These are phyloP conservation scores for Napeogenes inachia DNA, from an alignment of 2,888 invertebrate species.

Conservation along the genomic window DNA sequence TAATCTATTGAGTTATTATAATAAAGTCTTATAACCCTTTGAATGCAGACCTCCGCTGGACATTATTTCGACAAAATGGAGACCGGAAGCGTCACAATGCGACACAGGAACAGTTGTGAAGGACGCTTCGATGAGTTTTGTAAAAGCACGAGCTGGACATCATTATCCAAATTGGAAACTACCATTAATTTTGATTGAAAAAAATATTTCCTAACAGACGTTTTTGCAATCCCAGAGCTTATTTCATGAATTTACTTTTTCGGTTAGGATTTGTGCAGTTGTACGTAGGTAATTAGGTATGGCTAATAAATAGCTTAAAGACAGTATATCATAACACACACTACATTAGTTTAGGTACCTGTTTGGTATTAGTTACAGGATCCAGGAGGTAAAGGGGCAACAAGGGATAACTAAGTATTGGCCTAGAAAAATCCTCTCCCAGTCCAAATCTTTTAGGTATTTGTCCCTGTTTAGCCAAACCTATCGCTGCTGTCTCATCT, in stretches of 20 bases:
- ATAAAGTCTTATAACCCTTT: conserved; percentile 29
- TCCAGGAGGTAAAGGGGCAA: no score
- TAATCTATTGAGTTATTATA: conserved; percentile 26
- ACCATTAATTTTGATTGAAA: conserved; percentile 16
- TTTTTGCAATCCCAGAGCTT: conserved; percentile 5
- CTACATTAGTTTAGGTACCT: no score
- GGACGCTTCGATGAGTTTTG: conserved; percentile 37
- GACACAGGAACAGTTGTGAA: conserved; percentile 36
- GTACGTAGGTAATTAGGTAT: no score
- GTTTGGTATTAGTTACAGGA: no score
- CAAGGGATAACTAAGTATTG: no score
- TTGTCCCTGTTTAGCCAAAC: no score
- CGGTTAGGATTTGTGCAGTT: background rate
- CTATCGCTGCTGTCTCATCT: no score
- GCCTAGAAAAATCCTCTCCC: no score
- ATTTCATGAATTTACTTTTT: background rate
- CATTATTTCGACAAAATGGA: conserved; percentile 32
- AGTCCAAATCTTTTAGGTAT: no score
- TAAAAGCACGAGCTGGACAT: conserved; percentile 39
- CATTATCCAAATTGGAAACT: conserved; percentile 29
- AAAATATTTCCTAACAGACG: conserved; percentile 6
- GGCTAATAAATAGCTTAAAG: background rate
- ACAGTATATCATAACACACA: background rate
- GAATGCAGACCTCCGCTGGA: conserved; percentile 37
- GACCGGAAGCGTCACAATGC: conserved; percentile 36